Percentiles rank a stretch among this genome's conserved stretches.
phyloP scores from a whole-genome alignment of 23 tunicate species.

The Corella eumyota region DNA sequence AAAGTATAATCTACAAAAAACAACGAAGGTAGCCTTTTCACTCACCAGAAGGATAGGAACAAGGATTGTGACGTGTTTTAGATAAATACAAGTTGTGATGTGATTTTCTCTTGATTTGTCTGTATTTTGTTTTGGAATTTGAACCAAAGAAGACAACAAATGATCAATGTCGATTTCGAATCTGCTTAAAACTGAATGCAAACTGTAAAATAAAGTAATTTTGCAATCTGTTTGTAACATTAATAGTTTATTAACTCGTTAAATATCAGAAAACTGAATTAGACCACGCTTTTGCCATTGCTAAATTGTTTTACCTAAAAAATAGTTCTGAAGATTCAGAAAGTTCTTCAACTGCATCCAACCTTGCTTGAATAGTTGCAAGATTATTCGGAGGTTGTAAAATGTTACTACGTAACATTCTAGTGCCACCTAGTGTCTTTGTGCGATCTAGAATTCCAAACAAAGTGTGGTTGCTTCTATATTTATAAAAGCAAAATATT shows the following conservation, averaged over 20 bases:
- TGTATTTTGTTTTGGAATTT: conserved; percentile 69
- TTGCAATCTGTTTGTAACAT: background rate
- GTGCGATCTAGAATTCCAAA: conserved; percentile 71
- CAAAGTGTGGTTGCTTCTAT: conserved; percentile 37
- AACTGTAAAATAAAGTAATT: conserved; percentile 1
- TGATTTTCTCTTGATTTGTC: conserved; percentile 45
- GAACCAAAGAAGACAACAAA: conserved; percentile 62
- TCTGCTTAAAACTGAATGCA: conserved; percentile 44
- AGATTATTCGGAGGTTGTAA: conserved; percentile 72
- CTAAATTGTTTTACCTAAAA: conserved; percentile 19
- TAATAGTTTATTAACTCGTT: background rate
- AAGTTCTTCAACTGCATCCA: conserved; percentile 62
- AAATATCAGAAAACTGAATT: too few relatives aligned
- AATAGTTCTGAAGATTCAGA: conserved; percentile 54
- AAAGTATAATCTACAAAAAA: background rate
- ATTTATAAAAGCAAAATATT: background rate
- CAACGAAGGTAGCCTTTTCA: background rate
- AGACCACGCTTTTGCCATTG: too few relatives aligned
- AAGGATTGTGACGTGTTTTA: conserved; percentile 56
- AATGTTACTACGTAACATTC: conserved; percentile 65
- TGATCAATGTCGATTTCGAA: conserved; percentile 70
- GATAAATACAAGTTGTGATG: conserved; percentile 42
- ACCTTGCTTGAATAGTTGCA: conserved; percentile 60
- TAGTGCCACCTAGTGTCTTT: conserved; percentile 59
- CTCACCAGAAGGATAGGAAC: conserved; percentile 56